Base-by-base conservation (phyloP, 2,888 invertebrate species). In the Agrotis ipsilon region DNA sequence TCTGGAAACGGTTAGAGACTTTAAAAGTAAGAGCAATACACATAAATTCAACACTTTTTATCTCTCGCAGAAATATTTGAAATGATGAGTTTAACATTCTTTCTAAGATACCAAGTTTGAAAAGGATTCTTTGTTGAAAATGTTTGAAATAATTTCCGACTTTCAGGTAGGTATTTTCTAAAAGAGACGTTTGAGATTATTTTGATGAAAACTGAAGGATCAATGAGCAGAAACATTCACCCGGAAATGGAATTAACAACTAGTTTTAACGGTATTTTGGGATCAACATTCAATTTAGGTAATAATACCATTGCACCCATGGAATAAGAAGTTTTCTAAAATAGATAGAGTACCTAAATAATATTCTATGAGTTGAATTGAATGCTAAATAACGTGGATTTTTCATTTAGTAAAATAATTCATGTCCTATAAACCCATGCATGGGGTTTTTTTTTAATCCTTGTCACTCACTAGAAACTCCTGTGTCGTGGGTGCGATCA, bases 51-150 rank as follows among this genome's bases (percentile, higher is more conserved):
- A 32, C 9, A 32, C 6, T 32, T 32, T 72, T n/a, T 19, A 75
- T 51, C 67, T 68, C 16, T 13, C 18, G 0, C n/a, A 14, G 16
- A 48, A 63, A 48, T 55, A 27, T 63, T 62, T 54, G 18, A 3
- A 24, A n/a, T 9, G 11, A 13, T 19, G 14, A 43, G n/a, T 39
- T 46, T 18, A 55, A 24, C 19, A 64, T 46, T 54, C n/a, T 11
- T 21, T n/a, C 9, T 27, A 19, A 19, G 27, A 55, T 52, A 43
- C n/a, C 45, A 18, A 43, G 14, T 18, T 18, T 3, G 48, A 5
- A 18, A 72, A 58, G 46, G 51, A 39, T 64, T 57, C 27, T 39
- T 57, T 64, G 13, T 45, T 19, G 14, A 57, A 18, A 64, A 57
- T 57, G 1, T 19, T 49, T 43, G 1, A 32, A 3, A 71, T 54